Conservation (phyloP, 1,140 invertebrate genomes). For the Trypoxylus dichotomus region DNA sequence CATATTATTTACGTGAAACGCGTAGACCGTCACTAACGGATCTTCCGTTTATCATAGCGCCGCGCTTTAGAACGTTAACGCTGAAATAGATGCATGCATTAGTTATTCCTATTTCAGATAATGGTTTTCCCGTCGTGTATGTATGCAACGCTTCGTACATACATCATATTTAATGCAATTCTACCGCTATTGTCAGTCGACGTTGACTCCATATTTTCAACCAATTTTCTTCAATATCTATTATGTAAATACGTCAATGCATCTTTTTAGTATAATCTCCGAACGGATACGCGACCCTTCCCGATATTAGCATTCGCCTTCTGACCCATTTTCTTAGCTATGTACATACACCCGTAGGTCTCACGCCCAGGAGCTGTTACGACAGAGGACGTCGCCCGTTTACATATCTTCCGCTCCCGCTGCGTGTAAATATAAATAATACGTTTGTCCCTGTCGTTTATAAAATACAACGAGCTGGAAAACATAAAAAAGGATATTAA, state of each 20-base stretch:
- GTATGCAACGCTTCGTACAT: too few species aligned
- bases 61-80: too few species aligned
- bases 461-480: conserved; percentile 6
- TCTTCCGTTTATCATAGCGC: too few species aligned
- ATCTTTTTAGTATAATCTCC: not conserved
- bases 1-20: too few species aligned
- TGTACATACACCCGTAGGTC: not conserved
- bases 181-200: too few species aligned
- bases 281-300: not conserved
- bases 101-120: too few species aligned
- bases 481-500: conserved; percentile 4
- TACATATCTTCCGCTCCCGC: not conserved
- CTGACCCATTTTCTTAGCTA: not conserved
- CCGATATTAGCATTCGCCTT: not conserved
- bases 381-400: not conserved
- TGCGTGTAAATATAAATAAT: conserved; percentile 3
- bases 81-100: too few species aligned
- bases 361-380: not conserved
- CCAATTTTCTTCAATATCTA: not conserved
- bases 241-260: not conserved
- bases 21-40: too few species aligned
- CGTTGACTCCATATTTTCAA: too few species aligned
- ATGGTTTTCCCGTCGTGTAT: too few species aligned
- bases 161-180: too few species aligned
- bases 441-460: not conserved